Conservation (phyloP, 2,113 vertebrate genomes). For the Dicerorhinus sumatrensis region DNA sequence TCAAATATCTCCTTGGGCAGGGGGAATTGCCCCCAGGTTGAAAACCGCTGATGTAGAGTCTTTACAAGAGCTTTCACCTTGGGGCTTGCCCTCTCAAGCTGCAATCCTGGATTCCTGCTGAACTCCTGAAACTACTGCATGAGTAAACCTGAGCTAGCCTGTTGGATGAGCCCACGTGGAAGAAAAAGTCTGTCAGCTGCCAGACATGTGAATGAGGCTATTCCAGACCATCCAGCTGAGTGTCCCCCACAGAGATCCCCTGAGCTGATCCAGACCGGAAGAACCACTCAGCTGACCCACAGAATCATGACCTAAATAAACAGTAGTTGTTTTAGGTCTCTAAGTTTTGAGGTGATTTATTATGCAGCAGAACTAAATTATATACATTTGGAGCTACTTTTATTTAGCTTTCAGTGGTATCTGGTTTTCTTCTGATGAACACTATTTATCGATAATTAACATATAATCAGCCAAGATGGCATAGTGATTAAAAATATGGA, state of each 20-base stretch:
- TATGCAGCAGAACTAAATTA: not conserved
- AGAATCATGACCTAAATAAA: not conserved
- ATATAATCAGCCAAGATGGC: not conserved
- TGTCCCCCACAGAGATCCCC: not conserved
- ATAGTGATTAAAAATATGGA: not conserved
- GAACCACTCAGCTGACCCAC: not conserved
- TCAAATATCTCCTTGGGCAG: not conserved
- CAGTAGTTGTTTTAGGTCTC: not conserved
- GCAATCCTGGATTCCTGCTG: not conserved
- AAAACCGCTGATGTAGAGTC: not conserved
- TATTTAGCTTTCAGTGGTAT: not conserved
- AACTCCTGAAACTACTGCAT: not conserved
- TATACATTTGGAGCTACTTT: not conserved
- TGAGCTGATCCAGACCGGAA: not conserved
- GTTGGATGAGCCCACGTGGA: not conserved
- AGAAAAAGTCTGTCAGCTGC: not conserved
- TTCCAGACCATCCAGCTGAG: not conserved
- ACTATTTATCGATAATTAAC: not conserved
- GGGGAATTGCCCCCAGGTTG: not conserved
- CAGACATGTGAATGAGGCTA: not conserved
- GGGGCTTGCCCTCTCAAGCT: not conserved
- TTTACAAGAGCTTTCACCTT: not conserved
- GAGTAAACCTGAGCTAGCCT: not conserved
- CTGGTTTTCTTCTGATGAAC: not conserved
- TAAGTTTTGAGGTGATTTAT: not conserved